Evolutionary conservation across 2,797 vertebrate species (phyloP).

Genomic region (Phalanger gymnotis): DNA sequence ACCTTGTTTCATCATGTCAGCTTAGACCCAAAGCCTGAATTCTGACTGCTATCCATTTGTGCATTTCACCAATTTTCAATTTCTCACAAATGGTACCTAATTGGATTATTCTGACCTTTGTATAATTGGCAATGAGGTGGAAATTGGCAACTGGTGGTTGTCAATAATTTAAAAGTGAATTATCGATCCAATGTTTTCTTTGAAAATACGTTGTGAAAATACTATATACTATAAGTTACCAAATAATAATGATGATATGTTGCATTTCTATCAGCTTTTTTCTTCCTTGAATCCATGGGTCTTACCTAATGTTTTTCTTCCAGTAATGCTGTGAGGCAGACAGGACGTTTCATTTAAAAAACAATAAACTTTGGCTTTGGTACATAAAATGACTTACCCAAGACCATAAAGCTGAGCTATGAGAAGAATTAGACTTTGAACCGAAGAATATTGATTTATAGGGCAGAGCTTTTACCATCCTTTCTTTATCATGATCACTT

Average conservation of each 20-base stretch:
- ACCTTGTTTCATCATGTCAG: too few relatives aligned
- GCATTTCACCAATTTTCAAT: slow-evolving; percentile 23
- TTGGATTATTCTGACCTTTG: not conserved
- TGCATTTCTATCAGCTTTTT: not conserved
- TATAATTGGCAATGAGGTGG: slow-evolving; percentile 8
- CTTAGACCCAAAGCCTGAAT: not conserved
- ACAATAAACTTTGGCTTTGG: slow-evolving; percentile 1
- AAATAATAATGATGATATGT: not conserved
- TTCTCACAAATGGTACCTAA: slow-evolving; percentile 34
- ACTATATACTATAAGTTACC: rapidly evolving
- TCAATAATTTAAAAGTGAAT: not conserved
- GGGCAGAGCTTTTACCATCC: not conserved
- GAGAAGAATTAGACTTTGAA: slow-evolving; percentile 1
- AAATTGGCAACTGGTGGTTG: not conserved
- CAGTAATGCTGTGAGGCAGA: not conserved
- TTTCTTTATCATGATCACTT: not conserved
- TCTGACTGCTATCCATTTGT: not conserved
- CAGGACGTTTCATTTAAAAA: not conserved
- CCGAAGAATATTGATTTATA: not conserved
- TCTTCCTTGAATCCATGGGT: not conserved
- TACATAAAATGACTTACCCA: not conserved
- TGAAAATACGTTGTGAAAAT: not conserved
- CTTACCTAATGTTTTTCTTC: not conserved
- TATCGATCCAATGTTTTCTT: not conserved
- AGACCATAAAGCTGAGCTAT: not conserved